phyloP scores from a whole-genome alignment of 2,113 vertebrate species.

The Leucopsar rothschildi region DNA sequence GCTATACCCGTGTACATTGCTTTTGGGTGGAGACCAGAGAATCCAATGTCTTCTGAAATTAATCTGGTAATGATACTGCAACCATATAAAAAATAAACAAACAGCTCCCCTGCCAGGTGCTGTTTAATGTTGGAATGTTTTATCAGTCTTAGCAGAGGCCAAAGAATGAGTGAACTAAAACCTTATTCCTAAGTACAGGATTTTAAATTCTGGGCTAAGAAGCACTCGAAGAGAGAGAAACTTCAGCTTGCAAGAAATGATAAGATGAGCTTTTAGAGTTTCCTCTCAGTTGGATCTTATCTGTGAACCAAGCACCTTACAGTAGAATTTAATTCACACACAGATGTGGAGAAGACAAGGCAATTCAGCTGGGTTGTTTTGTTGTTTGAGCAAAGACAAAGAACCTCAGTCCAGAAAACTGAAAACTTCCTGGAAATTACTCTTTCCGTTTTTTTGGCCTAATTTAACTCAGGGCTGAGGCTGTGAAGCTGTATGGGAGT shows the following conservation, averaged over 20 bases:
- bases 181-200: not conserved
- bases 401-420: not conserved
- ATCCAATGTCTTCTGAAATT: not conserved
- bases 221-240: not conserved
- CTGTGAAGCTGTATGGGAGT: not conserved
- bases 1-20: not conserved
- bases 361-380: not conserved
- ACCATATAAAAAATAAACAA: not conserved
- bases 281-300: not conserved
- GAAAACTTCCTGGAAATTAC: not conserved
- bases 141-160: not conserved
- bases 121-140: not conserved
- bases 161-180: not conserved
- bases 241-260: not conserved
- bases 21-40: not conserved
- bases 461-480: not conserved
- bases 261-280: not conserved
- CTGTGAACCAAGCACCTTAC: not conserved
- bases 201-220: not conserved
- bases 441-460: not conserved
- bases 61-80: not conserved
- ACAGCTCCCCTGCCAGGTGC: not conserved
- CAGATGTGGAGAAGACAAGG: not conserved
- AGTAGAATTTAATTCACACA: not conserved
- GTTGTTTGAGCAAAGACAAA: not conserved